phyloP scores from a whole-genome alignment of 2,888 invertebrate genomes.

The Hymenopus coronatus region DNA sequence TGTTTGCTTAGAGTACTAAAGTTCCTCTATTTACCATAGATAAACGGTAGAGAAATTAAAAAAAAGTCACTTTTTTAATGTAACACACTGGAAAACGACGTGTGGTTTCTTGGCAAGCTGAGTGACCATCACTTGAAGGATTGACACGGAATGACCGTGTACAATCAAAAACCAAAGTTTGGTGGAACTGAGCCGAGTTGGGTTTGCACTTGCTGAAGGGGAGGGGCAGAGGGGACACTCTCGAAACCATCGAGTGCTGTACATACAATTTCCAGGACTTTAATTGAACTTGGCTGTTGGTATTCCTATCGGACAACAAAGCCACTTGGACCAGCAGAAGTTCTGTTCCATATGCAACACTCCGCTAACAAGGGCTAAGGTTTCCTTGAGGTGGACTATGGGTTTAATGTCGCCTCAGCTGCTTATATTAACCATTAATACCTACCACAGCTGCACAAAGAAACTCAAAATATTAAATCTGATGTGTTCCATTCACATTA shows the following conservation, averaged over 20 bases:
- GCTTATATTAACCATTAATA: no score
- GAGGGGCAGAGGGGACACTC: background rate
- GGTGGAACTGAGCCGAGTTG: background rate
- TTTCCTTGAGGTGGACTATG: background rate
- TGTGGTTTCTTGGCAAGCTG: background rate
- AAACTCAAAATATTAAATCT: no score
- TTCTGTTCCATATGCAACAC: constrained; percentile 13
- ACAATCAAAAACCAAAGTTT: background rate
- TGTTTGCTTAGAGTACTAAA: no score
- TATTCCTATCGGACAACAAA: background rate
- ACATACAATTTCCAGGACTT: background rate
- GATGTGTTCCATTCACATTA: no score
- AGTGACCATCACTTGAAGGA: background rate
- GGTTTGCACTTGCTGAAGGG: background rate
- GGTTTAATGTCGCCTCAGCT: background rate
- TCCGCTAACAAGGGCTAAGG: background rate
- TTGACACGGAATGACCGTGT: background rate
- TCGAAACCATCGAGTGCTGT: background rate
- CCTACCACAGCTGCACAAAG: no score
- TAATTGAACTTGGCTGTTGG: constrained; percentile 16
- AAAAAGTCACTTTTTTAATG: no score
- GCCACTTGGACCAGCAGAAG: background rate
- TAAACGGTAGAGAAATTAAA: no score
- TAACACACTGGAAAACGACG: no score
- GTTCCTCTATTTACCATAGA: no score